phyloP scores from a whole-genome alignment of 2,888 invertebrate species.

The Scaptomyza polygonia region DNA sequence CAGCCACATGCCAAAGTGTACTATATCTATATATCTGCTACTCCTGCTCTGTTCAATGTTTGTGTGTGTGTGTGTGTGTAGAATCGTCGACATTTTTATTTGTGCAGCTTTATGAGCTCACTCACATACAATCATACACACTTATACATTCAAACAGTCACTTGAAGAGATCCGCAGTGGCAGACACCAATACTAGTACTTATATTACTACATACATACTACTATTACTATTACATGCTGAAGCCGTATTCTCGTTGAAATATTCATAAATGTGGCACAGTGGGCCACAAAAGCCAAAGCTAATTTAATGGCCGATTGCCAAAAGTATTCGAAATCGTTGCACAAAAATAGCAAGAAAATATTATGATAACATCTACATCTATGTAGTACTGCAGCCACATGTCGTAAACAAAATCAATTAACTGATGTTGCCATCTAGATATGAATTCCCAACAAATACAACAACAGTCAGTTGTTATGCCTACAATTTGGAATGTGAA shows the following conservation, averaged over 20 bases:
- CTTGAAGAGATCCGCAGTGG: slow-evolving; percentile 52
- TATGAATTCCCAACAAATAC: slow-evolving; percentile 12
- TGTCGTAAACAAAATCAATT: slow-evolving; percentile 70
- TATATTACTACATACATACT: neutral
- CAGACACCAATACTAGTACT: slow-evolving; percentile 35
- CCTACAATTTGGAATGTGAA: slow-evolving; percentile 1
- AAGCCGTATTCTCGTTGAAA: slow-evolving; percentile 60
- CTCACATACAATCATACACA: slow-evolving; percentile 24
- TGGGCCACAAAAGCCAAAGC: slow-evolving; percentile 63
- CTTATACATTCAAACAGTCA: slow-evolving; percentile 35
- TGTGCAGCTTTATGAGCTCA: slow-evolving; percentile 70
- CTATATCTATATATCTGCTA: slow-evolving; percentile 2
- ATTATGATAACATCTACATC: slow-evolving; percentile 53
- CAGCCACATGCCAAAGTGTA: slow-evolving; percentile 44
- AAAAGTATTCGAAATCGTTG: slow-evolving; percentile 46
- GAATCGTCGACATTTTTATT: slow-evolving; percentile 77
- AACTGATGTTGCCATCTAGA: slow-evolving; percentile 46
- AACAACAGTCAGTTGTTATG: slow-evolving; percentile 1
- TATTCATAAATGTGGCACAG: slow-evolving; percentile 77
- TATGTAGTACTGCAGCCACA: slow-evolving; percentile 64
- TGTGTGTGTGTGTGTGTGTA: slow-evolving; percentile 26
- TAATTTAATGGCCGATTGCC: slow-evolving; percentile 77
- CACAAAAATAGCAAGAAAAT: slow-evolving; percentile 40
- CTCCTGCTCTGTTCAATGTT: slow-evolving; percentile 5
- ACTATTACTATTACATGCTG: neutral